These are phyloP conservation scores for Erythrolamprus reginae DNA, from an alignment of 2,113 vertebrate genomes.

Conservation along the genomic window DNA sequence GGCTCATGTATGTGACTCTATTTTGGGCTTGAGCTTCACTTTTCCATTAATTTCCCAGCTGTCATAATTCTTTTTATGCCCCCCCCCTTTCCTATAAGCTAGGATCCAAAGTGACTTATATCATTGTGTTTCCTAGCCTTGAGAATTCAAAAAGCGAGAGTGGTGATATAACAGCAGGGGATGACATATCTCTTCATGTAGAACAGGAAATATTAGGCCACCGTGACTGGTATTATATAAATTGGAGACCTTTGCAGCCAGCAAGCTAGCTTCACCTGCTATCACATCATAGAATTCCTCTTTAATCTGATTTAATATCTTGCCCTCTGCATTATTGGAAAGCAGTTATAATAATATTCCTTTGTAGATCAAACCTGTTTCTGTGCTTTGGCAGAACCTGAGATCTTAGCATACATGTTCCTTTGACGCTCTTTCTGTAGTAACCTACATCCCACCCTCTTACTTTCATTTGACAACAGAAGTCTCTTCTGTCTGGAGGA, in stretches of 20 bases:
- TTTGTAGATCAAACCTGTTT: background rate
- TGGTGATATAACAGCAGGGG: background rate
- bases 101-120: background rate
- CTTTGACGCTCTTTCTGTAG: background rate
- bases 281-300: background rate
- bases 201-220: background rate
- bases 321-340: background rate
- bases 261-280: background rate
- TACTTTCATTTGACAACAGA: background rate
- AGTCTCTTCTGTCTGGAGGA: background rate
- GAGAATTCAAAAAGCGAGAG: background rate
- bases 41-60: background rate
- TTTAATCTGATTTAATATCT: background rate
- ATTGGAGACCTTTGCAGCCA: background rate
- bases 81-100: background rate
- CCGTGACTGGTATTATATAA: background rate
- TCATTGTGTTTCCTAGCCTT: background rate
- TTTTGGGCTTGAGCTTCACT: background rate
- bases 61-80: background rate
- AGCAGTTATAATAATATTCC: background rate
- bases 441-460: background rate
- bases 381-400: background rate
- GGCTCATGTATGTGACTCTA: background rate
- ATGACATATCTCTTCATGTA: background rate
- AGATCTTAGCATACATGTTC: background rate